phyloP scores from a whole-genome alignment of 2,888 invertebrate species.

The Melinaea marsaeus region DNA sequence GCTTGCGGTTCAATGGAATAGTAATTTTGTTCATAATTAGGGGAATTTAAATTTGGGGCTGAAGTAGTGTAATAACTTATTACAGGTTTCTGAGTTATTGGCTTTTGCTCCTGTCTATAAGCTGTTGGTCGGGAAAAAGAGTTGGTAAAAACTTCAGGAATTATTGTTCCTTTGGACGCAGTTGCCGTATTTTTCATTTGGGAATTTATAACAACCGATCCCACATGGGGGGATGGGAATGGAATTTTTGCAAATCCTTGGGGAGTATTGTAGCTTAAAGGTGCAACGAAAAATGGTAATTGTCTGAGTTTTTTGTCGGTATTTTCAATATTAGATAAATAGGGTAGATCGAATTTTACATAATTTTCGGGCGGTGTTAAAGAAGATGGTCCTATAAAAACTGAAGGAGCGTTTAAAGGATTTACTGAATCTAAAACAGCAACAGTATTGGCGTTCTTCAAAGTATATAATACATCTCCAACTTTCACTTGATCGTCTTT shows the following conservation, averaged over 20 bases:
- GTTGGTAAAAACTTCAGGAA: constrained; percentile 41
- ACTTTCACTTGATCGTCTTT: constrained; percentile 77
- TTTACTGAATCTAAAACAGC: constrained; percentile 86
- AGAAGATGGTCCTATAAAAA: constrained; percentile 89
- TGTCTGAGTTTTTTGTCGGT: constrained; percentile 85
- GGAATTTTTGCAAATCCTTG: constrained; percentile 90
- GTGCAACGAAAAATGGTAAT: constrained; percentile 90
- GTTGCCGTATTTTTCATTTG: constrained; percentile 54
- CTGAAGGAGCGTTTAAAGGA: constrained; percentile 82
- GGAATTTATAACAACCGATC: constrained; percentile 87
- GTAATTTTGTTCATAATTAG: constrained; percentile 54
- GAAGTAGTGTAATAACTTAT: constrained; percentile 67
- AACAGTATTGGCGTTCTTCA: constrained; percentile 85
- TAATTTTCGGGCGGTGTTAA: constrained; percentile 84
- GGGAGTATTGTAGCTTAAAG: constrained; percentile 89
- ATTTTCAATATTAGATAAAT: constrained; percentile 85
- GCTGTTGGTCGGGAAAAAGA: constrained; percentile 45
- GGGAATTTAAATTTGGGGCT: constrained; percentile 51
- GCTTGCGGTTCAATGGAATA: constrained; percentile 69
- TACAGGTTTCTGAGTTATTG: constrained; percentile 61
- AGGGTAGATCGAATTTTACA: constrained; percentile 89
- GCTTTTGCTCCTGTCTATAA: constrained; percentile 50
- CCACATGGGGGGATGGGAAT: constrained; percentile 91
- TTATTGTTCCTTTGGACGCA: constrained; percentile 35
- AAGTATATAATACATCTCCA: constrained; percentile 82